phyloP scores from a whole-genome alignment of 2,113 vertebrate genomes.

The Alethe diademata region DNA sequence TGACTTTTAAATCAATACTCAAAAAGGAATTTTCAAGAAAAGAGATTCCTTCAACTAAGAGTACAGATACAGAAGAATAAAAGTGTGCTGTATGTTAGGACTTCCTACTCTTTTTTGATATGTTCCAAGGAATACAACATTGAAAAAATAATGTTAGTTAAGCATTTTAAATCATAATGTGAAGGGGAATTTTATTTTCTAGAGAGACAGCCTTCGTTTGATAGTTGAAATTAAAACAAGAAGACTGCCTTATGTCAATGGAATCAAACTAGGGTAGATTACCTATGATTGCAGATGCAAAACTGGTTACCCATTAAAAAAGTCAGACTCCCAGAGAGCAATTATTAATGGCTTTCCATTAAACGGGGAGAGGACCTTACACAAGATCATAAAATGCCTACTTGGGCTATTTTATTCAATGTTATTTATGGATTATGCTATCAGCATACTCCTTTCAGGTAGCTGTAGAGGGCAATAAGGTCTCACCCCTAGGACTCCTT shows the following conservation, averaged over 20 bases:
- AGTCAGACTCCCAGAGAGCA: neutral
- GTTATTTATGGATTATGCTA: neutral
- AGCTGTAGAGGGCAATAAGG: neutral
- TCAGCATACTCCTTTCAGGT: neutral
- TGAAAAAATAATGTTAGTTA: neutral
- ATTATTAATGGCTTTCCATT: neutral
- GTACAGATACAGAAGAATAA: neutral
- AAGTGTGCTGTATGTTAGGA: neutral
- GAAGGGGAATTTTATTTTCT: neutral
- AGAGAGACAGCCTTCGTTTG: neutral
- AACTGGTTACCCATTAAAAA: neutral
- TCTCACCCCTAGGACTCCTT: neutral
- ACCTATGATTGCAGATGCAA: neutral
- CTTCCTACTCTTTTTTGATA: neutral
- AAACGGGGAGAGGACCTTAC: neutral
- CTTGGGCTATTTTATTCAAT: neutral
- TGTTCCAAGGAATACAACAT: neutral
- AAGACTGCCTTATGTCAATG: neutral
- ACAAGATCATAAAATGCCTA: neutral
- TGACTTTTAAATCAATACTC: neutral
- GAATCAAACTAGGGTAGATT: neutral
- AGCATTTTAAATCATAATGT: neutral
- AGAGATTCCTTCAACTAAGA: neutral
- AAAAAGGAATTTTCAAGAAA: neutral
- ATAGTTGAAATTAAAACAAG: neutral